Evolutionary conservation across 2,113 vertebrate genomes (phyloP), one percentile per base, ranked within the genome.

Genomic region (Eupsittula cactorum): DNA sequence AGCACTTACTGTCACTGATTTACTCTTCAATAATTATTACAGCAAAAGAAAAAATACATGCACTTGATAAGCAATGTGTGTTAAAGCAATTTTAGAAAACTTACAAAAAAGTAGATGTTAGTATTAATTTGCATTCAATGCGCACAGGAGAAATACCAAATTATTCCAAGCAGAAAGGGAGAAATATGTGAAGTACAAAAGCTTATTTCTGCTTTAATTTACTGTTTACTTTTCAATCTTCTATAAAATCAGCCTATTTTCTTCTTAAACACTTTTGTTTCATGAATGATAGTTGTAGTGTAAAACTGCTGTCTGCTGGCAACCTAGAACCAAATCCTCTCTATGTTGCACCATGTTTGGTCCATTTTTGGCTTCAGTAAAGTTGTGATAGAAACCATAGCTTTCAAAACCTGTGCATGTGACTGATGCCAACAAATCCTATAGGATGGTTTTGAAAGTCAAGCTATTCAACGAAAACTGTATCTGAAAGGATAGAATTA

Each of bases 341-440:
- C 63, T 46, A 12, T 63, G 23, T 21, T 88, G 23, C 16, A 52
- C 18, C 0, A 0, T 15, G 11, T 52, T 75, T 3, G 1, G 13
- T 39, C 31, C 9, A 16, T 50, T 87, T 89, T 60, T 64, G 10
- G 7, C 28, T 70, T 88, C 35, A 23, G 5, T 13, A 74, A 90
- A 60, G 14, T 10, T 50, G 37, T 41, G 14, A 42, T 20, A 79
- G 60, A n/a, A 69, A 3, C 25, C 11, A 60, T 62, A 52, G 47
- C 16, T 27, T 64, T 53, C 46, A 71, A 75, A 52, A 41, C 24
- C 6, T n/a, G 17, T 8, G 33, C 0, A 3, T n/a, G 25, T 49
- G 37, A 23, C 24, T 31, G n/a, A 44, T 47, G 19, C 13, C 67
- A 60, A 79, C 25, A 85, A 90, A 70, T 60, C 17, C 33, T 53